Percentiles rank a stretch among this genome's conserved stretches.
Conservation (phyloP, 2,113 vertebrate species). For the rabbit (Oryctolagus cuniculus) region DNA sequence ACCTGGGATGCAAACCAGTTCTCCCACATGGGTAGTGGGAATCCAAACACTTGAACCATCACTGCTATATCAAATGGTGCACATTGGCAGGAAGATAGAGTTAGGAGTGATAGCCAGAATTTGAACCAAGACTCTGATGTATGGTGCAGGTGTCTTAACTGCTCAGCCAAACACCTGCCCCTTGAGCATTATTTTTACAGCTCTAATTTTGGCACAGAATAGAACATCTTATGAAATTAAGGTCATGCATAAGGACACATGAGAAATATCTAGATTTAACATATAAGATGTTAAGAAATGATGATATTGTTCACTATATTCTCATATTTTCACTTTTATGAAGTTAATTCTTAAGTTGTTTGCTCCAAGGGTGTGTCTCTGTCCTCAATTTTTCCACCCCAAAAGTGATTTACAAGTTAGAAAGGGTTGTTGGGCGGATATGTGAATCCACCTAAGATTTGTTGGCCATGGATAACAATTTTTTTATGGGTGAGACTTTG, state of each 20-base stretch:
- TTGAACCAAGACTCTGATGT: no score
- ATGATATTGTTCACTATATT: not conserved
- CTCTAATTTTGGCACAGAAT: not conserved
- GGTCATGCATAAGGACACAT: not conserved
- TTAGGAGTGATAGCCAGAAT: no score
- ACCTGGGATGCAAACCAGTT: no score
- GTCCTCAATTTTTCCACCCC: not conserved
- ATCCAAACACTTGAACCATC: no score
- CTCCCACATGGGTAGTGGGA: no score
- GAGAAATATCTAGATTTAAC: not conserved
- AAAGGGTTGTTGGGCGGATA: not conserved
- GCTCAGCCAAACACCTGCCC: no score
- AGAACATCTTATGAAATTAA: not conserved
- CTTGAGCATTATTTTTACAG: not conserved
- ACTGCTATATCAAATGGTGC: no score
- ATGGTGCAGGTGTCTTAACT: no score
- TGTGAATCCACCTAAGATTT: not conserved
- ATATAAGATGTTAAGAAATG: not conserved
- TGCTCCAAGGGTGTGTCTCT: not conserved
- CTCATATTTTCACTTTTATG: not conserved
- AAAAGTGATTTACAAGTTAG: not conserved
- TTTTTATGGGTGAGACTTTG: not conserved
- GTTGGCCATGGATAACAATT: not conserved
- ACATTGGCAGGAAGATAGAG: no score
- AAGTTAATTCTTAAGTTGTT: not conserved